These are phyloP conservation scores for Anisognathus igniventris DNA, from an alignment of 2,797 vertebrate genomes.

Conservation along the genomic window DNA sequence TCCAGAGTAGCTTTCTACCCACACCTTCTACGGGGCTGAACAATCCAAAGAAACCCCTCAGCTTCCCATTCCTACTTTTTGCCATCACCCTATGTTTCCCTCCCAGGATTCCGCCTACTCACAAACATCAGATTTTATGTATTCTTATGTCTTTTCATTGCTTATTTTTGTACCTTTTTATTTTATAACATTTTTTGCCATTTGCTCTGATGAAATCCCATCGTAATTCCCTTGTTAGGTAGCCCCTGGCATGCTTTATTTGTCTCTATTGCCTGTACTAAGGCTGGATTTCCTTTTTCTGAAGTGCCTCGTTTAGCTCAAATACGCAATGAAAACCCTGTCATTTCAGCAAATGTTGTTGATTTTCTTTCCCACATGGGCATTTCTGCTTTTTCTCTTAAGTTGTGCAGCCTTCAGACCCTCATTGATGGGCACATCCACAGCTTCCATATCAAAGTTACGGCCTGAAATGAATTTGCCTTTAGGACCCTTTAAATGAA, in stretches of 20 bases:
- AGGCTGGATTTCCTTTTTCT: slow-evolving; percentile 42
- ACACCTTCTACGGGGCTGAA: not conserved
- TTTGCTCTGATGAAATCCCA: slow-evolving; percentile 22
- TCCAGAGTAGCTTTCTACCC: not conserved
- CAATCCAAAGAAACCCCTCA: not conserved
- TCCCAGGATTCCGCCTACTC: not conserved
- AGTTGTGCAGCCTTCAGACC: not conserved
- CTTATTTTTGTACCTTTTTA: slow-evolving; percentile 7
- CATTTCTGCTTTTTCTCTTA: slow-evolving; percentile 34
- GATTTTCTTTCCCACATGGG: slow-evolving; percentile 24
- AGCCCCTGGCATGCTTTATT: slow-evolving; percentile 25
- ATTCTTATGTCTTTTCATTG: not conserved
- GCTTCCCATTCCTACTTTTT: not conserved
- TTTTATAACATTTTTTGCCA: slow-evolving; percentile 4
- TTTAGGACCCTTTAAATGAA: slow-evolving; percentile 38
- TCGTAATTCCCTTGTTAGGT: slow-evolving; percentile 42
- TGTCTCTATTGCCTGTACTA: not conserved
- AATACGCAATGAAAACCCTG: not conserved
- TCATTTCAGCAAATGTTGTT: slow-evolving; percentile 2
- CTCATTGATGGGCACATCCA: not conserved
- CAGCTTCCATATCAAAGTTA: not conserved
- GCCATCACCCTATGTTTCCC: not conserved
- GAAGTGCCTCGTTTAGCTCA: not conserved
- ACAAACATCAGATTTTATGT: not conserved
- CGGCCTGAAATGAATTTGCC: not conserved